These are phyloP conservation scores for Turritopsis rubra DNA, from an alignment of 30 jellyfish, hydroid and myxozoan species.

Conservation along the genomic window DNA sequence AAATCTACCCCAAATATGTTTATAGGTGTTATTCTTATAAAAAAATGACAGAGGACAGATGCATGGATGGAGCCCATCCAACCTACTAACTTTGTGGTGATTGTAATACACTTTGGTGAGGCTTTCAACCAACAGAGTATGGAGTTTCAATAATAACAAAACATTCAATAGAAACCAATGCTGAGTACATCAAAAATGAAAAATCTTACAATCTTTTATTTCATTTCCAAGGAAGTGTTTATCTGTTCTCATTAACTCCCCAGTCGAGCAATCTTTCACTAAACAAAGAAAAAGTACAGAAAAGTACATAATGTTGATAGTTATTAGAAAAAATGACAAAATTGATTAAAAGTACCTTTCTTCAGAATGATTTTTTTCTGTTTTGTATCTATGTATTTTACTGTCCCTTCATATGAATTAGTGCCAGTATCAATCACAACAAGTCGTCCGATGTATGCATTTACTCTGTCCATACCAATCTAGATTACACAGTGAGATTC, in stretches of 20 bases:
- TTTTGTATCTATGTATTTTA: not conserved
- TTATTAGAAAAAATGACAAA: not conserved
- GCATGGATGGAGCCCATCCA: too few relatives aligned
- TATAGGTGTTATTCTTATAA: too few relatives aligned
- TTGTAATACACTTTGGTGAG: too few relatives aligned
- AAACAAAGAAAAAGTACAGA: not conserved
- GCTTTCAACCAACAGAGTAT: too few relatives aligned
- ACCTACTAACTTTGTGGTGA: too few relatives aligned
- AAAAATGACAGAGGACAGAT: too few relatives aligned
- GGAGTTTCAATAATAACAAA: too few relatives aligned
- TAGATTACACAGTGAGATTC: not conserved
- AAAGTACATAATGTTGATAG: not conserved
- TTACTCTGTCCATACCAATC: not conserved
- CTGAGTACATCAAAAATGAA: not conserved
- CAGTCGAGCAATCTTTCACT: conserved; percentile 23
- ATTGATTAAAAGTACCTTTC: not conserved
- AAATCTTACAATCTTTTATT: conserved; percentile 4
- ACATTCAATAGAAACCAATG: not conserved
- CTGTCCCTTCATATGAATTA: conserved; percentile 18
- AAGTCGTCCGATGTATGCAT: not conserved
- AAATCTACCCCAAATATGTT: too few relatives aligned
- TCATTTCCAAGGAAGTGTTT: conserved; percentile 17
- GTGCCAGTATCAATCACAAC: not conserved
- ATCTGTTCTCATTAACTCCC: conserved; percentile 12
- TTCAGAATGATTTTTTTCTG: conserved; percentile 2